Percentiles rank a stretch among this genome's conserved stretches.
These are phyloP conservation scores for Brachypteracias leptosomus DNA, from an alignment of 2,113 vertebrate genomes.

Conservation along the genomic window DNA sequence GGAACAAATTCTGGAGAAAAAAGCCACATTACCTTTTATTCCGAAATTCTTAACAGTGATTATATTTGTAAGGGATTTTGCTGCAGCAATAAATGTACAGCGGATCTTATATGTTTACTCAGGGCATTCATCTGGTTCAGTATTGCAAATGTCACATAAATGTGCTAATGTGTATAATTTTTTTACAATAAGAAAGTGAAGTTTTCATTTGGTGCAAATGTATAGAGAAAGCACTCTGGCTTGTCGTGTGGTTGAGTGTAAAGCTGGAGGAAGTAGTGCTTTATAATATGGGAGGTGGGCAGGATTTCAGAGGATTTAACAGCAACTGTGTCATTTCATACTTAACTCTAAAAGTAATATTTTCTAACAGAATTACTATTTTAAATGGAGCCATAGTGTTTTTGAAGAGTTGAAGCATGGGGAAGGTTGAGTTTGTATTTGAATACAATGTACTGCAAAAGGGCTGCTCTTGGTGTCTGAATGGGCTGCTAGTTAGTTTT, in stretches of 20 bases:
- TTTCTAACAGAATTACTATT: not conserved
- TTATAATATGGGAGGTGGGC: not conserved
- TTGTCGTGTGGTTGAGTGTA: not conserved
- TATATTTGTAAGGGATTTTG: not conserved
- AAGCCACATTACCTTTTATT: not conserved
- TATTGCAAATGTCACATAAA: not conserved
- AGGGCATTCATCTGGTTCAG: not conserved
- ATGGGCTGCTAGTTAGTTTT: not conserved
- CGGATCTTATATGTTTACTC: not conserved
- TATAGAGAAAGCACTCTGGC: not conserved
- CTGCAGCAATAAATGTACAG: not conserved
- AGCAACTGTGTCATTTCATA: not conserved
- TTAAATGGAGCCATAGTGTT: not conserved
- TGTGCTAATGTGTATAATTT: not conserved
- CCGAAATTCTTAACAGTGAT: not conserved
- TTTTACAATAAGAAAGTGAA: not conserved
- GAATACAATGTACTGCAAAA: not conserved
- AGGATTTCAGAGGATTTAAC: not conserved
- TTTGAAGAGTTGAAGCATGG: not conserved
- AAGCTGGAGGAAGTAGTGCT: not conserved
- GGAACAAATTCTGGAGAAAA: not conserved
- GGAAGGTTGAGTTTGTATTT: not conserved
- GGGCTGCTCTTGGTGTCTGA: not conserved
- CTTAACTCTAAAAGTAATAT: not conserved
- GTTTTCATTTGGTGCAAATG: not conserved